phyloP scores from a whole-genome alignment of 53 echinoderm and acorn worm genomes.

The Crossaster papposus region DNA sequence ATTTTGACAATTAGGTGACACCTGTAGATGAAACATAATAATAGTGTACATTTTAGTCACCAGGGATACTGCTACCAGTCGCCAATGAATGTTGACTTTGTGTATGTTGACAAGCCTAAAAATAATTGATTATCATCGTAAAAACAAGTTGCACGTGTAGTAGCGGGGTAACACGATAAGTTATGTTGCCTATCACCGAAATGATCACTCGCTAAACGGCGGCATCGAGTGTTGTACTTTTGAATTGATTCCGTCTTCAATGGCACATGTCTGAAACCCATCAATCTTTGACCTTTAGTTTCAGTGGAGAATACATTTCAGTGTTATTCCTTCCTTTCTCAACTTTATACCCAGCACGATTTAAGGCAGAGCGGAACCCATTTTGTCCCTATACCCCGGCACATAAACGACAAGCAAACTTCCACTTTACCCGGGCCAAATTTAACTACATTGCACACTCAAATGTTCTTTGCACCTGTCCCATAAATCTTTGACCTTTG shows the following conservation, averaged over 20 bases:
- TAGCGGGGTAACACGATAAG: slow-evolving; percentile 6
- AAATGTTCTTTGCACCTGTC: no score
- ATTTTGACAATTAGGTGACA: neutral
- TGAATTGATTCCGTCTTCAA: neutral
- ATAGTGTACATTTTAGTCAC: slow-evolving; percentile 14
- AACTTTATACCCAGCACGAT: no score
- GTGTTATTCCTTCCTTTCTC: no score
- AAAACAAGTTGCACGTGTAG: slow-evolving; percentile 3
- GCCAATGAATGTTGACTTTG: slow-evolving; percentile 6
- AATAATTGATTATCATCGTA: neutral
- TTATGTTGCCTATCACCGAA: neutral
- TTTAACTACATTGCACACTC: no score
- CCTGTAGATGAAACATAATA: neutral
- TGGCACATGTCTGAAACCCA: neutral
- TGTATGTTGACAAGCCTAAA: slow-evolving; percentile 6
- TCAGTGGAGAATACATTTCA: neutral
- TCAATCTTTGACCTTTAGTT: neutral
- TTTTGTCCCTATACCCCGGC: no score
- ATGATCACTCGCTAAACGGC: neutral
- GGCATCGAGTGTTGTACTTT: neutral
- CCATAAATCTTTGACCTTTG: no score
- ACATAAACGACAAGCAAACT: no score
- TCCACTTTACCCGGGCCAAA: no score
- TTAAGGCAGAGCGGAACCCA: no score
- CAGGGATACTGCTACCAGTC: slow-evolving; percentile 1